Conservation (phyloP, 2,888 invertebrate species). For the Gortyna flavago region DNA sequence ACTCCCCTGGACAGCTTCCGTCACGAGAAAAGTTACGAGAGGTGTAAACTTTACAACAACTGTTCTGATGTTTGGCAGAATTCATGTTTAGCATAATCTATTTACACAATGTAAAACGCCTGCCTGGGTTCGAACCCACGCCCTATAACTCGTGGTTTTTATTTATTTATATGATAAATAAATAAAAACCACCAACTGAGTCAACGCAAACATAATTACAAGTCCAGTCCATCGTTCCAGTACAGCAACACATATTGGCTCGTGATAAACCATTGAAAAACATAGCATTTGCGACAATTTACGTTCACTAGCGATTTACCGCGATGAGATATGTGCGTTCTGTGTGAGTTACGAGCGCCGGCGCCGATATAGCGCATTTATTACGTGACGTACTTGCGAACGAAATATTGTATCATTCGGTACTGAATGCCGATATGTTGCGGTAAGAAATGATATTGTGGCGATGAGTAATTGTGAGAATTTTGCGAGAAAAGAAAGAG, state of each 20-base stretch:
- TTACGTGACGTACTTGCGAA: constrained; percentile 60
- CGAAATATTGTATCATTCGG: constrained; percentile 57
- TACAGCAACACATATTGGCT: constrained; percentile 74
- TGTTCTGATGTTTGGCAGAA: neutral
- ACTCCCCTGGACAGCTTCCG: neutral
- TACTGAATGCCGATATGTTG: constrained; percentile 50
- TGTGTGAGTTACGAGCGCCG: constrained; percentile 73
- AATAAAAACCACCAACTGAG: constrained; percentile 1
- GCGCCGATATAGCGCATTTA: constrained; percentile 61
- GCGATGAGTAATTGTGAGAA: constrained; percentile 48
- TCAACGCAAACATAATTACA: constrained; percentile 33
- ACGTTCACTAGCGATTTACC: constrained; percentile 79
- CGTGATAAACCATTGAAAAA: constrained; percentile 81
- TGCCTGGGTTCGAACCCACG: neutral
- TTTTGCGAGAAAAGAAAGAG: neutral
- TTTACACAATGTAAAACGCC: neutral
- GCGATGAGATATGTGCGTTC: constrained; percentile 77
- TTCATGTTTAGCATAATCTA: neutral
- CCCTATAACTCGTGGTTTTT: too few species aligned
- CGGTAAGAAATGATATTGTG: constrained; percentile 52
- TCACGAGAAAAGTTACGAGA: neutral
- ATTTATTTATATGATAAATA: too few species aligned
- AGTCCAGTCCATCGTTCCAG: constrained; percentile 31
- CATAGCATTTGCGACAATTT: constrained; percentile 82
- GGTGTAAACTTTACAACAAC: neutral